Evolutionary conservation across 1,140 invertebrate genomes (phyloP).

Genomic region (Hycleus cichorii): DNA sequence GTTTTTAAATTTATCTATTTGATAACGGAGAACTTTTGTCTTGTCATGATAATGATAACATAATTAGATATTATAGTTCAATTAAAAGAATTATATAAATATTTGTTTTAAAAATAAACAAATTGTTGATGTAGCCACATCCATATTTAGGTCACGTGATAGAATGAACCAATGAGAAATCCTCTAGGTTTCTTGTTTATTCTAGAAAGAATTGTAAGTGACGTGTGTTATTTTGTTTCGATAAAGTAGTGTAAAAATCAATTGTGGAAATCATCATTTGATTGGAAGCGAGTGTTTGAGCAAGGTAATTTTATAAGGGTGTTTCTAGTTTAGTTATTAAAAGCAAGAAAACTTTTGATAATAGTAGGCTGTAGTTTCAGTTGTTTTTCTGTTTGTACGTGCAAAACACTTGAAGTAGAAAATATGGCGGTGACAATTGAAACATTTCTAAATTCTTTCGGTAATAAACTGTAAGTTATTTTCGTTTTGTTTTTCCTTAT

Average conservation of each 20-base stretch:
- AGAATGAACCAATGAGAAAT: too few relatives aligned
- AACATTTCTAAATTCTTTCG: constrained; percentile 39
- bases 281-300: background rate
- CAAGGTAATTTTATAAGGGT: background rate
- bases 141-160: background rate
- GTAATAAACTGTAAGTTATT: constrained; percentile 38
- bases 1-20: too few relatives aligned
- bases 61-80: too few relatives aligned
- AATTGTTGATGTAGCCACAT: too few relatives aligned
- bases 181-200: background rate
- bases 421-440: constrained; percentile 38
- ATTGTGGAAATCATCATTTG: background rate
- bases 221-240: constrained; percentile 29
- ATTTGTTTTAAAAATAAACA: too few relatives aligned
- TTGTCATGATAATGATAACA: too few relatives aligned
- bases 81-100: too few relatives aligned
- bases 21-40: too few relatives aligned
- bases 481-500: background rate
- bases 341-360: background rate
- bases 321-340: constrained; percentile 4
- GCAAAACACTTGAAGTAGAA: constrained; percentile 24
- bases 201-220: constrained; percentile 19
- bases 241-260: background rate
- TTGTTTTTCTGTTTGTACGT: constrained; percentile 12
- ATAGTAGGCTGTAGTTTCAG: background rate